Conservation (phyloP, 23 tunicate species). For the Oikopleura dioica region DNA sequence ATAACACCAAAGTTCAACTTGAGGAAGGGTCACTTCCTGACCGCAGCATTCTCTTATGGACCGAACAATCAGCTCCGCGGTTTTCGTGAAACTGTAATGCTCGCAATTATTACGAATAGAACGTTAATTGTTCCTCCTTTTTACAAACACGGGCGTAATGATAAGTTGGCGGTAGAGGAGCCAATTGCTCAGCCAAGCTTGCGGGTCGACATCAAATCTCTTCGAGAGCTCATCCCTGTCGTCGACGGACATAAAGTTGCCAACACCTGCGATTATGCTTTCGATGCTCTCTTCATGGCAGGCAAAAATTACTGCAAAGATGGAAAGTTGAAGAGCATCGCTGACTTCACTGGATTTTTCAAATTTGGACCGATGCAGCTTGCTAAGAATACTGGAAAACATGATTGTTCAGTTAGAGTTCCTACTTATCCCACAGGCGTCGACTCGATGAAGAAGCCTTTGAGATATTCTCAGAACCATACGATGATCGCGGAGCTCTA, state of each 20-base stretch:
- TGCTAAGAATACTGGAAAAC: too few relatives aligned
- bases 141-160: constrained; percentile 8
- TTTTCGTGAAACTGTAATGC: neutral
- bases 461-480: neutral
- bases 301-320: neutral
- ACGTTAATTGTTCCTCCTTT: neutral
- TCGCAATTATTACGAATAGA: neutral
- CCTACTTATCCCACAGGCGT: neutral
- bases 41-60: neutral
- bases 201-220: neutral
- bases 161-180: neutral
- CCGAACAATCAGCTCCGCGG: constrained; percentile 5
- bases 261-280: neutral
- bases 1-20: too few relatives aligned
- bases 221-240: neutral
- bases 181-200: neutral
- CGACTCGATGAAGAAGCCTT: neutral
- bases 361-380: neutral
- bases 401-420: neutral
- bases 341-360: neutral
- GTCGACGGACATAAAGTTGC: neutral
- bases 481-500: neutral
- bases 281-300: neutral
- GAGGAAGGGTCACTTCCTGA: constrained; percentile 6
- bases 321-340: neutral